Conservation (phyloP, 2,797 vertebrate species). For the Danio choprae region DNA sequence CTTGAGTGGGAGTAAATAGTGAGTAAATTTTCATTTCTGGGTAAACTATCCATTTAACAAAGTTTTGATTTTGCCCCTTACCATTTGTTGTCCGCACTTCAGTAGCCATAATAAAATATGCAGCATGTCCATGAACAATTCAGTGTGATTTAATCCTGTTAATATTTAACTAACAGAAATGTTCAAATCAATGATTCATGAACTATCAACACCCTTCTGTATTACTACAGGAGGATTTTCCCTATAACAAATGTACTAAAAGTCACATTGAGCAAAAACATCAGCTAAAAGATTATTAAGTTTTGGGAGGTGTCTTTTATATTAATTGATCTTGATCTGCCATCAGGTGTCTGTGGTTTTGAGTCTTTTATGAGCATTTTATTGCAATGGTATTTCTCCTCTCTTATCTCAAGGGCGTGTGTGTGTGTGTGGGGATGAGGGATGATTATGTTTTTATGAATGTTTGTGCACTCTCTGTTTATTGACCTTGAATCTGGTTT, state of each 20-base stretch:
- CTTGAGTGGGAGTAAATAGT: too few relatives aligned
- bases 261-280: neutral
- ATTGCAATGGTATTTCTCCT: neutral
- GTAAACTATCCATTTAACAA: too few relatives aligned
- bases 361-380: neutral
- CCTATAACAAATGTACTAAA: neutral
- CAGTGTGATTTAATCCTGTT: too few relatives aligned
- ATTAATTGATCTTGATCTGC: conserved; percentile 9
- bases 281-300: neutral
- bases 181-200: neutral
- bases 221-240: neutral
- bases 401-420: neutral
- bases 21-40: too few relatives aligned
- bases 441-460: neutral
- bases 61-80: too few relatives aligned
- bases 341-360: neutral
- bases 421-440: neutral
- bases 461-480: neutral
- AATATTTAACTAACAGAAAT: too few relatives aligned
- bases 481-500: conserved; percentile 22
- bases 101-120: too few relatives aligned
- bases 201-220: neutral
- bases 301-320: neutral
- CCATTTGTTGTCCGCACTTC: too few relatives aligned
- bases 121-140: too few relatives aligned